phyloP scores from a whole-genome alignment of 2,797 vertebrate species.

The Mormyrus hasselquistii region DNA sequence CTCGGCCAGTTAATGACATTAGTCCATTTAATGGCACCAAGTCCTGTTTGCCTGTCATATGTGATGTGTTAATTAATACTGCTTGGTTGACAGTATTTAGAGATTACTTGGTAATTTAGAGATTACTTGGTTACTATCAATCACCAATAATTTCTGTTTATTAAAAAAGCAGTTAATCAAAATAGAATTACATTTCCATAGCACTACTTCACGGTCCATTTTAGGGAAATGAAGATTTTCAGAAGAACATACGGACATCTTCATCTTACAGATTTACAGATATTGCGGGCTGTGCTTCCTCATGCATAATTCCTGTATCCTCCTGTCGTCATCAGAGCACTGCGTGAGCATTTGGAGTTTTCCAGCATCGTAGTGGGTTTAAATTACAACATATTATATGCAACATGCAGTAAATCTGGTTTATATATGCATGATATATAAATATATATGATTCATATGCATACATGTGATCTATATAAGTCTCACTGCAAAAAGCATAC shows the following conservation, averaged over 20 bases:
- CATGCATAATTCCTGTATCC: neutral
- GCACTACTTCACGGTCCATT: neutral
- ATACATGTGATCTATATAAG: neutral
- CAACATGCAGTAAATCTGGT: neutral
- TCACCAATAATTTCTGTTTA: neutral
- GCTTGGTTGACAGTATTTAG: conserved; percentile 21
- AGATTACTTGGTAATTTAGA: conserved; percentile 57
- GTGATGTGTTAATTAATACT: conserved; percentile 18
- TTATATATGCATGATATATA: neutral
- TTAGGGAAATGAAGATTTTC: neutral
- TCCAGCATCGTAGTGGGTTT: neutral
- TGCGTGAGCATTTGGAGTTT: neutral
- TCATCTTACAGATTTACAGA: neutral
- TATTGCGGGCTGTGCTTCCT: neutral
- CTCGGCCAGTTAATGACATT: conserved; percentile 12
- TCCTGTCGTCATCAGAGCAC: neutral
- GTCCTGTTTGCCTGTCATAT: conserved; percentile 4
- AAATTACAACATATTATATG: neutral
- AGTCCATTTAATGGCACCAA: conserved; percentile 15
- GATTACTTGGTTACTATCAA: conserved; percentile 54
- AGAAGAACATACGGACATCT: neutral
- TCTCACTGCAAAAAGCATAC: neutral
- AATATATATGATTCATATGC: neutral
- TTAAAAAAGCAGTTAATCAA: conserved; percentile 54
- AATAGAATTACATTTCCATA: neutral